These are phyloP conservation scores for Matsumyia berberina DNA, from an alignment of 2,888 invertebrate genomes.

Conservation along the genomic window DNA sequence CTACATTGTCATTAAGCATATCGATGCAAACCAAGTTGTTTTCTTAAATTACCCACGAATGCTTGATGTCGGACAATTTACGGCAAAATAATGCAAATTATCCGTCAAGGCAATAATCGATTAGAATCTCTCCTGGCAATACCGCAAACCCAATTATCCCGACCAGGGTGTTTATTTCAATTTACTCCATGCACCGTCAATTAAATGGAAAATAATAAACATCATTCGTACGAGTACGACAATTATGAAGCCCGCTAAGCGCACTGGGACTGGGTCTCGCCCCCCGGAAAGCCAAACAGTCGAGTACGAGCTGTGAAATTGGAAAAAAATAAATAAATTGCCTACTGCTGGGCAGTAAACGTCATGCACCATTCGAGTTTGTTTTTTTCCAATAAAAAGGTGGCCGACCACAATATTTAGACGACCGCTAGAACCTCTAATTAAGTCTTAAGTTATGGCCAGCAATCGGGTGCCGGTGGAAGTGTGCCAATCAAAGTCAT, in stretches of 20 bases:
- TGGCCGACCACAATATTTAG: slow-evolving; percentile 38
- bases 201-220: slow-evolving; percentile 64
- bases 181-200: slow-evolving; percentile 63
- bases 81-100: slow-evolving; percentile 21
- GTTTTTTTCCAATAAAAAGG: slow-evolving; percentile 55
- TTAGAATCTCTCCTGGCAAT: slow-evolving; percentile 1
- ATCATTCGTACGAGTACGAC: slow-evolving; percentile 47
- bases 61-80: slow-evolving; percentile 3
- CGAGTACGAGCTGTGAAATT: slow-evolving; percentile 18
- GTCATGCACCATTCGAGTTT: slow-evolving; percentile 34
- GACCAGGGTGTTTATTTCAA: slow-evolving; percentile 20
- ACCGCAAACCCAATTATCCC: not conserved
- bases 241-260: slow-evolving; percentile 19
- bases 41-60: no score
- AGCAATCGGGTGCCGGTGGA: slow-evolving; percentile 42
- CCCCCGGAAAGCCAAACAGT: not conserved
- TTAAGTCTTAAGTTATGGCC: slow-evolving; percentile 56
- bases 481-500: slow-evolving; percentile 69
- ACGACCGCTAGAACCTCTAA: slow-evolving; percentile 61
- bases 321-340: slow-evolving; percentile 4
- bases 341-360: slow-evolving; percentile 20
- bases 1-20: no score
- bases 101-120: slow-evolving; percentile 3
- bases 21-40: no score
- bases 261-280: not conserved